phyloP scores from a whole-genome alignment of 2,888 invertebrate genomes.

The Hedychridium roseum region DNA sequence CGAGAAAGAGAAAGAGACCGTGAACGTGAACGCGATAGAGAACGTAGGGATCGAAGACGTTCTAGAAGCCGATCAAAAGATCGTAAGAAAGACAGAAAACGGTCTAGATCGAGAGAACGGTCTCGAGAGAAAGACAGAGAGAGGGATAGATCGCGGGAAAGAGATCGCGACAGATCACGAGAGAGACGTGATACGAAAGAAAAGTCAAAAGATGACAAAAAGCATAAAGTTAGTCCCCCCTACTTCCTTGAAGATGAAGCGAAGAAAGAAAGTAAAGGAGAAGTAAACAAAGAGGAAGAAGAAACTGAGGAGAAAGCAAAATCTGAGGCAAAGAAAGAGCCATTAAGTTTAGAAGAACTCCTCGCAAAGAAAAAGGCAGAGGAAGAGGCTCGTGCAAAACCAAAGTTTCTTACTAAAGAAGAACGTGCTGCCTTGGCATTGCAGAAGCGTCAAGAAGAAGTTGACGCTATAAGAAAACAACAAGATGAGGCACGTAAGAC shows the following conservation, averaged over 20 bases:
- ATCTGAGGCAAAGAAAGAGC: slow-evolving; percentile 73
- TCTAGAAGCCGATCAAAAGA: slow-evolving; percentile 57
- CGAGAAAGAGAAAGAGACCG: slow-evolving; percentile 64
- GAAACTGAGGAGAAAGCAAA: slow-evolving; percentile 45
- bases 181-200: slow-evolving; percentile 49
- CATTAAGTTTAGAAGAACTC: slow-evolving; percentile 94
- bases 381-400: slow-evolving; percentile 93
- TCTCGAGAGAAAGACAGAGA: slow-evolving; percentile 53
- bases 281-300: slow-evolving; percentile 53
- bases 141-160: slow-evolving; percentile 47
- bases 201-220: slow-evolving; percentile 55
- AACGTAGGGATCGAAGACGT: slow-evolving; percentile 50
- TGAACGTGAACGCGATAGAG: slow-evolving; percentile 58
- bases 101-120: slow-evolving; percentile 49
- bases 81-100: slow-evolving; percentile 41
- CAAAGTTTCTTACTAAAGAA: slow-evolving; percentile 96
- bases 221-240: slow-evolving; percentile 59
- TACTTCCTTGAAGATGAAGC: slow-evolving; percentile 61
- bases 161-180: slow-evolving; percentile 34
- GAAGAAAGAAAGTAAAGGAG: slow-evolving; percentile 54
- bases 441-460: slow-evolving; percentile 87
- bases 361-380: slow-evolving; percentile 96
- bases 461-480: slow-evolving; percentile 79
- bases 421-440: slow-evolving; percentile 91
- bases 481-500: slow-evolving; percentile 71